Percentiles rank a stretch among this genome's conserved stretches.
These are phyloP conservation scores for Eptesicus fuscus DNA, from an alignment of 2,113 vertebrate genomes.

Conservation along the genomic window DNA sequence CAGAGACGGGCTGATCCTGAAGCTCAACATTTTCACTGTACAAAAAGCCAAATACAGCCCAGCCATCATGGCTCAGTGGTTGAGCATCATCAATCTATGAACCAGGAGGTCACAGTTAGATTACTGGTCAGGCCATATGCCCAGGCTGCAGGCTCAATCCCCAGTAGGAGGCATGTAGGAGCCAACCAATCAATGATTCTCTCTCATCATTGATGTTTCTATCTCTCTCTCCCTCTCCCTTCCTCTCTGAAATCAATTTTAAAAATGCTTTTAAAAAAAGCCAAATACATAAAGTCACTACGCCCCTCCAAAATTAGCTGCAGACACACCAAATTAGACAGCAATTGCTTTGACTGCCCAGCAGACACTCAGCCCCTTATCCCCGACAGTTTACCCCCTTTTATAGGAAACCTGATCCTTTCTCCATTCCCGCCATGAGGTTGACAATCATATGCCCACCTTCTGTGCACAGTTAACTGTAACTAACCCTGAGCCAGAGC, in stretches of 20 bases:
- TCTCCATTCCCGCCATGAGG: background rate
- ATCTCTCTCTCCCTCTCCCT: no score
- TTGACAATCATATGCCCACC: background rate
- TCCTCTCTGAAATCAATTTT: no score
- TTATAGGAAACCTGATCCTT: background rate
- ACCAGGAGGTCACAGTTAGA: no score
- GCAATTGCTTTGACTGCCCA: background rate
- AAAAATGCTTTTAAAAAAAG: background rate
- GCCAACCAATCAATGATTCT: no score
- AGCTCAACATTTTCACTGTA: background rate
- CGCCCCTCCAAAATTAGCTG: background rate
- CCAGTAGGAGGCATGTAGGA: no score
- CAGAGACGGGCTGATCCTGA: background rate
- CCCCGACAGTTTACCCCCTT: background rate
- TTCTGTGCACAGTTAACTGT: background rate
- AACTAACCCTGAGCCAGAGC: background rate
- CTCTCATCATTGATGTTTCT: no score
- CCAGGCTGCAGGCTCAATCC: no score
- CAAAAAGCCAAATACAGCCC: background rate
- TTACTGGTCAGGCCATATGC: no score
- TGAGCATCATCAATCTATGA: no score
- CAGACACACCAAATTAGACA: background rate
- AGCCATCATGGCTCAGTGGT: no score
- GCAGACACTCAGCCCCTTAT: background rate
- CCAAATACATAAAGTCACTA: background rate